Evolutionary conservation across 2,113 vertebrate genomes (phyloP).

Genomic region (Varanus salvator): DNA sequence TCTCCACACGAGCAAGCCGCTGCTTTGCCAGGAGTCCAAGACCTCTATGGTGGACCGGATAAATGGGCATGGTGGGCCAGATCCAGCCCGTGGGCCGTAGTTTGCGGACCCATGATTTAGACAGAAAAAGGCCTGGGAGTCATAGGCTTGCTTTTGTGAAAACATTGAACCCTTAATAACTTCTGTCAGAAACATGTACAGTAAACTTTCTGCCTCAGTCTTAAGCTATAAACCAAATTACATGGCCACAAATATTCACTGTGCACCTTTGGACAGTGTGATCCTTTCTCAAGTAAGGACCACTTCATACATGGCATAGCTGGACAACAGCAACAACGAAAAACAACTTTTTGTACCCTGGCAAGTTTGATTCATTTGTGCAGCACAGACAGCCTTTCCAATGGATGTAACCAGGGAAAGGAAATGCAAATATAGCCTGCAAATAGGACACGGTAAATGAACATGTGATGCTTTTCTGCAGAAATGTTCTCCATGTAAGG

Average conservation of each 20-base stretch:
- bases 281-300: background rate
- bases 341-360: background rate
- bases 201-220: background rate
- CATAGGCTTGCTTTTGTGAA: no score
- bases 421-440: background rate
- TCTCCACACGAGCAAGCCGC: no score
- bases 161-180: no score
- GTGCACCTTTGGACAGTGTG: background rate
- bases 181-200: background rate
- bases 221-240: background rate
- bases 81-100: no score
- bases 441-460: background rate
- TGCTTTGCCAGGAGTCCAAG: no score
- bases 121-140: no score
- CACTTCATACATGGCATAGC: background rate
- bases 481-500: background rate
- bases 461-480: background rate
- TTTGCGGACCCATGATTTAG: no score
- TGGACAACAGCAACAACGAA: background rate
- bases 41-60: no score
- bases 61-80: no score
- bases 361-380: background rate
- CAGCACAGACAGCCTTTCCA: background rate
- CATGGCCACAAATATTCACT: background rate
- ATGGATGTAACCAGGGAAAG: background rate